These are phyloP conservation scores for Protomyctophum bolini DNA, from an alignment of 2,113 vertebrate species.

Conservation along the genomic window DNA sequence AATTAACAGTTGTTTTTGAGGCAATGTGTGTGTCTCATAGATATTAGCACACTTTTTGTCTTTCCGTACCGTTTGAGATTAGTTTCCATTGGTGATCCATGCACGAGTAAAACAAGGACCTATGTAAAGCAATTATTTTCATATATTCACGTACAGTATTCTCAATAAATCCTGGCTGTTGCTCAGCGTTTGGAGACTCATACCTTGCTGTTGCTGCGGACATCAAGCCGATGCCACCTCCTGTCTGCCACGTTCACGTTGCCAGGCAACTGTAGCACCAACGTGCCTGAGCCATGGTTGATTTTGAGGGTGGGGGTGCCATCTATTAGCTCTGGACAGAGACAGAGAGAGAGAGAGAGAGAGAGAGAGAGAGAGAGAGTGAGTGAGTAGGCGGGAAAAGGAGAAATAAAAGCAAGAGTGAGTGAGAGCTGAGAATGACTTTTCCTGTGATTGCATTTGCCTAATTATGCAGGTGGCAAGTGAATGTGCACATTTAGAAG, in stretches of 20 bases:
- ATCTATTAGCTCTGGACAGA: constrained; percentile 78
- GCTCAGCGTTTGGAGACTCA: constrained; percentile 39
- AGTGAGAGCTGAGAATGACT: background rate
- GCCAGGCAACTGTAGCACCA: constrained; percentile 85
- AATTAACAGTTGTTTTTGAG: no score
- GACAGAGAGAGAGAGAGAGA: constrained; percentile 15
- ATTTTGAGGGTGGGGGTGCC: constrained; percentile 87
- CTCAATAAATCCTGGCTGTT: constrained; percentile 3
- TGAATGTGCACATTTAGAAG: no score
- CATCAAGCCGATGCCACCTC: constrained; percentile 87
- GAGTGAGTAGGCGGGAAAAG: background rate
- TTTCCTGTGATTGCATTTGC: no score
- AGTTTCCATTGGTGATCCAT: no score
- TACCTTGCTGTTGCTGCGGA: constrained; percentile 88
- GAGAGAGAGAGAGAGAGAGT: constrained; percentile 11
- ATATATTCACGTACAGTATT: no score
- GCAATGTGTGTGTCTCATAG: no score
- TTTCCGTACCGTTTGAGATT: no score
- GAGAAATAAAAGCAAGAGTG: background rate
- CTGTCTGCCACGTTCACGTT: constrained; percentile 87
- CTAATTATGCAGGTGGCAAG: no score
- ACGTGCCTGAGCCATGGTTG: constrained; percentile 83
- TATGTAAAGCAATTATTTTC: no score
- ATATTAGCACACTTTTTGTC: no score
- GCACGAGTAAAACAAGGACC: no score